phyloP scores from a whole-genome alignment of 2,888 invertebrate genomes.

The Teinopalpus imperialis region DNA sequence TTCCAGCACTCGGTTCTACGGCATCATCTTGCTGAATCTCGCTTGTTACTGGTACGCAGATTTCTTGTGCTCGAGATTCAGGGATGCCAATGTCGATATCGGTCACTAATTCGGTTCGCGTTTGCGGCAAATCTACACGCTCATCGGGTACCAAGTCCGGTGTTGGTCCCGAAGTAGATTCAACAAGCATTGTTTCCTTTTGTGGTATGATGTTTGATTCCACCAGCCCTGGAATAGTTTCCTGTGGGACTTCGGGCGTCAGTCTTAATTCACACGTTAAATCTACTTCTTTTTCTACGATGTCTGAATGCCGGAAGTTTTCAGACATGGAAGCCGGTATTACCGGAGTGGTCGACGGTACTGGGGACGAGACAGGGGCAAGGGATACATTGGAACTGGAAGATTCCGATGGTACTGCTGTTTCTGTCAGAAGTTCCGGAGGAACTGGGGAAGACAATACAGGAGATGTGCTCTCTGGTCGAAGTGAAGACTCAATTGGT shows the following conservation, averaged over 20 bases:
- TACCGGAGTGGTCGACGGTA: constrained; percentile 14
- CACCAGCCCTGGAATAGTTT: constrained; percentile 4
- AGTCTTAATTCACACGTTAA: constrained; percentile 23
- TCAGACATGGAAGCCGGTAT: constrained; percentile 33
- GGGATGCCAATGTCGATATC: constrained; percentile 67
- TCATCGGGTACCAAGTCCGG: constrained; percentile 65
- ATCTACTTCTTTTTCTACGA: constrained; percentile 12
- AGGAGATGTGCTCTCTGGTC: not conserved
- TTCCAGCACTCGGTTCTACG: constrained; percentile 41
- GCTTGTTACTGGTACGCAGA: constrained; percentile 68
- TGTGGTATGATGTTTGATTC: not conserved
- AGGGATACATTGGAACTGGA: constrained; percentile 22
- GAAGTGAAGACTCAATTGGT: not conserved
- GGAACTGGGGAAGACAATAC: constrained; percentile 8
- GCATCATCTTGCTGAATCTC: constrained; percentile 61
- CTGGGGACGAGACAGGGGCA: constrained; percentile 17
- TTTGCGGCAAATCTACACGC: constrained; percentile 31
- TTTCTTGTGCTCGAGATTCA: constrained; percentile 72
- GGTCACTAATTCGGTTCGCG: constrained; percentile 58
- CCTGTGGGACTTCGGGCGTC: constrained; percentile 26
- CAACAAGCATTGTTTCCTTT: constrained; percentile 26
- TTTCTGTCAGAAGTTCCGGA: constrained; percentile 30
- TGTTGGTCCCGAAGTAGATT: constrained; percentile 43
- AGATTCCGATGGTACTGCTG: constrained; percentile 29
- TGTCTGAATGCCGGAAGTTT: constrained; percentile 29